phyloP scores from a whole-genome alignment of 1,140 invertebrate species.

The Helicoverpa zea region DNA sequence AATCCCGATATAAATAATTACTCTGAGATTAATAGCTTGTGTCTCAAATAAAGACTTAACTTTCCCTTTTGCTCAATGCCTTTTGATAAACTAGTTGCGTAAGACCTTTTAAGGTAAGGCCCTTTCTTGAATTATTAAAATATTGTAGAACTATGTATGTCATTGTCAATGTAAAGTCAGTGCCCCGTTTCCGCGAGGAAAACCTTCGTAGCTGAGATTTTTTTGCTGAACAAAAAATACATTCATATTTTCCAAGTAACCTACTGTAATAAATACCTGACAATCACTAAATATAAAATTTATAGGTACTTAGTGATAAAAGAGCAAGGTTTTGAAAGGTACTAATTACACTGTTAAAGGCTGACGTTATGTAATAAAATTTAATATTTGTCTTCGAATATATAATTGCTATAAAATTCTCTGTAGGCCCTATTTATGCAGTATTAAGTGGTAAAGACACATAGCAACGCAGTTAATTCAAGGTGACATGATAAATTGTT shows the following conservation, averaged over 20 bases:
- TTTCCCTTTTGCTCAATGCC: conserved; percentile 34
- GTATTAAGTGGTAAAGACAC: conserved; percentile 9
- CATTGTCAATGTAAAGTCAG: conserved; percentile 41
- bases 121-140: conserved; percentile 46
- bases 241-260: conserved; percentile 25
- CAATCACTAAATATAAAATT: conserved; percentile 1
- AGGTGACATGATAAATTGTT: conserved; percentile 24
- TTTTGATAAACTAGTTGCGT: conserved; percentile 26
- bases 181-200: conserved; percentile 60
- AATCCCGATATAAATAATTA: not conserved
- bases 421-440: not conserved
- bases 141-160: conserved; percentile 47
- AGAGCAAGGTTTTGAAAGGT: conserved; percentile 51
- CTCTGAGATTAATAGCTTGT: not conserved
- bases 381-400: conserved; percentile 20
- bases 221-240: conserved; percentile 38
- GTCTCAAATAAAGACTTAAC: not conserved
- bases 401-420: conserved; percentile 16
- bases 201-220: conserved; percentile 60
- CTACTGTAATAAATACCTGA: conserved; percentile 27
- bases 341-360: conserved; percentile 32
- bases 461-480: conserved; percentile 9
- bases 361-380: conserved; percentile 21
- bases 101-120: conserved; percentile 26
- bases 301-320: conserved; percentile 31